These are phyloP conservation scores for Chelonia mydas DNA, from an alignment of 2,797 vertebrate species.

Conservation along the genomic window DNA sequence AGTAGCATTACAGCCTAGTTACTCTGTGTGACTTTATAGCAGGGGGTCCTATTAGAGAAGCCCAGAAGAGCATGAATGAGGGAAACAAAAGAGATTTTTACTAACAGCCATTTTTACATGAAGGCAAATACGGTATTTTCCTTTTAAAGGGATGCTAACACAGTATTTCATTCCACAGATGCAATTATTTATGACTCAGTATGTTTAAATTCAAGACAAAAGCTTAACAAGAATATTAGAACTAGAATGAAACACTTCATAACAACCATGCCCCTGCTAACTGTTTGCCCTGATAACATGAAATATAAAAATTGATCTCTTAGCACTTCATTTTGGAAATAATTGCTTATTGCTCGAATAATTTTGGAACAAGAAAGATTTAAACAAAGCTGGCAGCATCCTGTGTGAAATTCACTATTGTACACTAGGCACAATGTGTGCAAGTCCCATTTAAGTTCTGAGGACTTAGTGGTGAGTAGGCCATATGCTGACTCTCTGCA, in stretches of 20 bases:
- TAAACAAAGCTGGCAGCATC: background rate
- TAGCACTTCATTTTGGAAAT: background rate
- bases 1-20: background rate
- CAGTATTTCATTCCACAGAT: constrained; percentile 14
- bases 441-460: background rate
- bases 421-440: background rate
- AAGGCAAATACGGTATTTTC: constrained; percentile 2
- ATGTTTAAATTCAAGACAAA: background rate
- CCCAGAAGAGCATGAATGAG: background rate
- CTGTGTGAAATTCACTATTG: fast-evolving
- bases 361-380: background rate
- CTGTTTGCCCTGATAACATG: background rate
- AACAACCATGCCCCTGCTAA: background rate
- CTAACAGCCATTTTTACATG: constrained; percentile 15
- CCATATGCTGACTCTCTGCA: background rate
- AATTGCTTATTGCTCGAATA: background rate
- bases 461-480: background rate
- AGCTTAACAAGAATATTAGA: background rate
- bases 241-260: background rate
- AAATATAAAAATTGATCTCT: background rate
- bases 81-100: constrained; percentile 12
- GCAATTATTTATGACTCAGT: background rate
- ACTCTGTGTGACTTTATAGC: background rate
- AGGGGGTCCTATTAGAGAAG: background rate
- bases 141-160: constrained; percentile 14